Conservation (phyloP, 2,888 invertebrate species). For the Hybos culiciformis region DNA sequence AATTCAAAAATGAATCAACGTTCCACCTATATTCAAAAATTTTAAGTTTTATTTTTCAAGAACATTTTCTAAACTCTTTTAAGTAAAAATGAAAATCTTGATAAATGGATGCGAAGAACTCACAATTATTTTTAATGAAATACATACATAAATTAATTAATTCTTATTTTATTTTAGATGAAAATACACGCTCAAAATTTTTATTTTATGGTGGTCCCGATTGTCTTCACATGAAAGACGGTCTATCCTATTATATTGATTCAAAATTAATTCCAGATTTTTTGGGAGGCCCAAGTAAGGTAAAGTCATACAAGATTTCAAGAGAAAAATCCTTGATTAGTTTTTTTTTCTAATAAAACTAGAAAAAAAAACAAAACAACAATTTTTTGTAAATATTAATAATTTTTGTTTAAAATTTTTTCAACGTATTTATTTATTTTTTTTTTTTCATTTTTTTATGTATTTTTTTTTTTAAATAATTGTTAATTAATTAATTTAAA, state of each 20-base stretch:
- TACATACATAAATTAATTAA: neutral
- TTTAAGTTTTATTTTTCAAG: neutral
- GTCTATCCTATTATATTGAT: slow-evolving; percentile 73
- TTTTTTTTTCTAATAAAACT: slow-evolving; percentile 3
- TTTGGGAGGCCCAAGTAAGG: slow-evolving; percentile 79
- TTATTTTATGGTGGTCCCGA: slow-evolving; percentile 84
- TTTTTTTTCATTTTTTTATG: neutral
- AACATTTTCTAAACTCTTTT: too few species aligned
- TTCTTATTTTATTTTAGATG: slow-evolving; percentile 44
- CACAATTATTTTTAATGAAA: neutral
- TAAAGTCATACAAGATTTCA: slow-evolving; percentile 31
- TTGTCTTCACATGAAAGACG: slow-evolving; percentile 63
- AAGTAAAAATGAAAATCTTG: too few species aligned
- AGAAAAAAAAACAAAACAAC: neutral
- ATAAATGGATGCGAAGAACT: too few species aligned
- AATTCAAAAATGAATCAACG: too few species aligned
- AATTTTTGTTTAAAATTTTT: neutral
- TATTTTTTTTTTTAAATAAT: neutral
- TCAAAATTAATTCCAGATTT: slow-evolving; percentile 81
- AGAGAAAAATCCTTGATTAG: slow-evolving; percentile 4
- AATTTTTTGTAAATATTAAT: slow-evolving; percentile 2
- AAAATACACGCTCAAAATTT: slow-evolving; percentile 83
- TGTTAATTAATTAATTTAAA: neutral
- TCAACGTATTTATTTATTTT: neutral
- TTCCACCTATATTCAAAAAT: neutral